Conservation (phyloP, 2,888 invertebrate species). For the Sphaeridia pumilis region DNA sequence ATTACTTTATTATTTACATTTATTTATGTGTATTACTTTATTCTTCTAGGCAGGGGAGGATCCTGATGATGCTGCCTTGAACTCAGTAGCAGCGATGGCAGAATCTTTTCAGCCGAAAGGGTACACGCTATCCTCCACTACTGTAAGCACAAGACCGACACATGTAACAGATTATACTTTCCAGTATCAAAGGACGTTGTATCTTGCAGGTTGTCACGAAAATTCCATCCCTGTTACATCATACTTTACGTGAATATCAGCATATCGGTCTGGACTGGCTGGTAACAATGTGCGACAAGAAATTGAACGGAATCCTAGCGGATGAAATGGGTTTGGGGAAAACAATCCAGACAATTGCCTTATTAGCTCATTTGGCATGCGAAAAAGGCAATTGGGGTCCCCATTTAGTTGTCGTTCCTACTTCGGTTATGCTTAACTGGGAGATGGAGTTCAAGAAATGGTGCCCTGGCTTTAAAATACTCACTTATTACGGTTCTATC, state of each 20-base stretch:
- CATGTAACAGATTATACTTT: background rate
- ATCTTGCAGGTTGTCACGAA: conserved; percentile 66
- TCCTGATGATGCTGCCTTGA: conserved; percentile 61
- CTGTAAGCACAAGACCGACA: conserved; percentile 44
- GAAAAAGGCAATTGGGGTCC: conserved; percentile 94
- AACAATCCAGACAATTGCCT: conserved; percentile 92
- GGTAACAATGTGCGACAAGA: conserved; percentile 87
- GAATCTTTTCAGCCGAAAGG: conserved; percentile 96
- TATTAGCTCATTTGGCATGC: conserved; percentile 85
- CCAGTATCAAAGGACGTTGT: background rate
- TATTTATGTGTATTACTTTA: conserved; percentile 14
- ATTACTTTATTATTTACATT: background rate
- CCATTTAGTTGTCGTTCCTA: conserved; percentile 96
- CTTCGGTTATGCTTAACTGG: conserved; percentile 99
- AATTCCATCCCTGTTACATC: conserved; percentile 84
- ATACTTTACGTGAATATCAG: conserved; percentile 85
- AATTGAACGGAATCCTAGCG: conserved; percentile 60
- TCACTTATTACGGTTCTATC: conserved; percentile 94
- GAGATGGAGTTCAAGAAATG: conserved; percentile 99
- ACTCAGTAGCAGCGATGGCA: conserved; percentile 85
- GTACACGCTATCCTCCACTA: conserved; percentile 87
- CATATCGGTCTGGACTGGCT: conserved; percentile 96
- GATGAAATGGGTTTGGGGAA: conserved; percentile 95
- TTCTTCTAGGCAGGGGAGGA: conserved; percentile 44
- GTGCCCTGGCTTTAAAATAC: conserved; percentile 98